Percentiles rank a stretch among this genome's conserved stretches.
Conservation (phyloP, 1,140 invertebrate genomes). For the Trichonephila inaurata region DNA sequence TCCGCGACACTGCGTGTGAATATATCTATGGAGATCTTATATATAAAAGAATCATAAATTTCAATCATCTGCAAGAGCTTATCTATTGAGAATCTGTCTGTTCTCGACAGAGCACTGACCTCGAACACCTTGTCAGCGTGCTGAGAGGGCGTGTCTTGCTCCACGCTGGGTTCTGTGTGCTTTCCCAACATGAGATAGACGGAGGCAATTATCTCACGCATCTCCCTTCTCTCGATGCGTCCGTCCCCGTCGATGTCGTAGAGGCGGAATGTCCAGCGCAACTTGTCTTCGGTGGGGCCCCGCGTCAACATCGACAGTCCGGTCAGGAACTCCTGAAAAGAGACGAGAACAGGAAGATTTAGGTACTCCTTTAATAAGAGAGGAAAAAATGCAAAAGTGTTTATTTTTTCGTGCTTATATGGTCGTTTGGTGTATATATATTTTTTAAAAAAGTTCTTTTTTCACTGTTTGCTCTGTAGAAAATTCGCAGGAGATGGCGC, state of each 20-base stretch:
- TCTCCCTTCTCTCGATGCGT: slow-evolving; percentile 86
- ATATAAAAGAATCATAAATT: neutral
- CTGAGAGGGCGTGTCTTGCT: slow-evolving; percentile 88
- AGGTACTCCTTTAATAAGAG: neutral
- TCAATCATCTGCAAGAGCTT: too few species aligned
- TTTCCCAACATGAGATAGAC: slow-evolving; percentile 95
- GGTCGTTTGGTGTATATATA: too few species aligned
- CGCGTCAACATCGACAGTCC: slow-evolving; percentile 77
- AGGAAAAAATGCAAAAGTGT: too few species aligned
- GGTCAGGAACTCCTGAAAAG: slow-evolving; percentile 75
- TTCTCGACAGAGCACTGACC: slow-evolving; percentile 82
- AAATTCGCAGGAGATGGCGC: too few species aligned
- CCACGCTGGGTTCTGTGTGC: slow-evolving; percentile 88
- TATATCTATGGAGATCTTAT: neutral
- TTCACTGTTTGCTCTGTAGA: too few species aligned
- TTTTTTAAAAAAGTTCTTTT: too few species aligned
- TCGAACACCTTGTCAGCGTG: slow-evolving; percentile 95
- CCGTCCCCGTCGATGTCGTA: slow-evolving; percentile 80
- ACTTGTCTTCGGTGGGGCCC: slow-evolving; percentile 84
- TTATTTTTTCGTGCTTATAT: too few species aligned
- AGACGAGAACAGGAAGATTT: neutral
- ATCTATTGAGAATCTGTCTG: too few species aligned
- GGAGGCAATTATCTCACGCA: slow-evolving; percentile 92
- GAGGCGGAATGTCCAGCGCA: slow-evolving; percentile 79
- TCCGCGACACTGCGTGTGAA: too few species aligned